phyloP scores from a whole-genome alignment of 2,797 vertebrate genomes.

The Enteromius mattozi region DNA sequence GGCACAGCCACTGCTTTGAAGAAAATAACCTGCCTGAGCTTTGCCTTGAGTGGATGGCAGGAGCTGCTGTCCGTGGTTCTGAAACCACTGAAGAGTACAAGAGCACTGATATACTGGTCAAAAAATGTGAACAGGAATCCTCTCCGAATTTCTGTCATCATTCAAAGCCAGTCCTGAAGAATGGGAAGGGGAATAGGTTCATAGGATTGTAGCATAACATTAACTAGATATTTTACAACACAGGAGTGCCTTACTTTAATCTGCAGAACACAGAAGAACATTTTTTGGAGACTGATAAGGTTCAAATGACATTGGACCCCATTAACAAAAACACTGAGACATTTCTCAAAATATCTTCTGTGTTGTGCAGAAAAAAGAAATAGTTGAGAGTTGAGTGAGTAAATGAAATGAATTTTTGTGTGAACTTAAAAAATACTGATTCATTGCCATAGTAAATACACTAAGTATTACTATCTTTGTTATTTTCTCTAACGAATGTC shows the following conservation, averaged over 20 bases:
- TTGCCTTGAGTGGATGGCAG: neutral
- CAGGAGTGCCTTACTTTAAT: neutral
- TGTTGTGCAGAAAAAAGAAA: neutral
- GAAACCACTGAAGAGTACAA: neutral
- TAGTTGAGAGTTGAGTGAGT: neutral
- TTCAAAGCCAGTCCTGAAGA: neutral
- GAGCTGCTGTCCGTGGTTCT: conserved; percentile 23
- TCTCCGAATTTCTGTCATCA: neutral
- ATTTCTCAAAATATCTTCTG: neutral
- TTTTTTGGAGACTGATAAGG: neutral
- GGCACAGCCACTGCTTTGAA: neutral
- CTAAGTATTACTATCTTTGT: no score
- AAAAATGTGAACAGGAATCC: neutral
- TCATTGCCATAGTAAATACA: neutral
- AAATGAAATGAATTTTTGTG: neutral
- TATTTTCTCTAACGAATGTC: neutral
- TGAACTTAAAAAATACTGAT: neutral
- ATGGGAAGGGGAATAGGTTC: neutral
- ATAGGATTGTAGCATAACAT: neutral
- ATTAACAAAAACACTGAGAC: neutral
- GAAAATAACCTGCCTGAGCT: neutral
- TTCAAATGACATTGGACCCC: neutral
- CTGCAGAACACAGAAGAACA: no score
- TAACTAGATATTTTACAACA: neutral
- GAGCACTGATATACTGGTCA: neutral